A percentile compares a stretch with the other conserved stretches of the same genome.
These are phyloP conservation scores for Zapus hudsonius DNA, from an alignment of 2,113 vertebrate species.

Conservation along the genomic window DNA sequence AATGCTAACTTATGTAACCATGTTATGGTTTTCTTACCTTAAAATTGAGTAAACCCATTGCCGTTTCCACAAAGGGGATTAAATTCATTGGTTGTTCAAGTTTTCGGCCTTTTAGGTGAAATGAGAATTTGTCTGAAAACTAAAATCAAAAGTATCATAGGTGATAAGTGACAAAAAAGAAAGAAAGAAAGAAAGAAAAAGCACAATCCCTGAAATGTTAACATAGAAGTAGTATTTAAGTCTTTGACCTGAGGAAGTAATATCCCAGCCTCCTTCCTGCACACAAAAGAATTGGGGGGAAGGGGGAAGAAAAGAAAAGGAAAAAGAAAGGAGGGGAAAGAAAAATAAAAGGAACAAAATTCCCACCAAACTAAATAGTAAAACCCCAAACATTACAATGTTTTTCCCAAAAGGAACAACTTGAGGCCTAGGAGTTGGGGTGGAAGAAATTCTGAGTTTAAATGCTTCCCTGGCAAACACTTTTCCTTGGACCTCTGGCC, in stretches of 20 bases:
- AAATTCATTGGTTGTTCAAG: slow-evolving; percentile 95
- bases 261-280: slow-evolving; percentile 5
- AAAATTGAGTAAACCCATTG: slow-evolving; percentile 97
- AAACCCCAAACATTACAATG: slow-evolving; percentile 55
- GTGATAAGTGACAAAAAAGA: slow-evolving; percentile 52
- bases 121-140: slow-evolving; percentile 97
- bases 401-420: slow-evolving; percentile 9
- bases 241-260: slow-evolving; percentile 79
- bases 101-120: slow-evolving; percentile 92
- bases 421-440: slow-evolving; percentile 61
- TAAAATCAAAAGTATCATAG: slow-evolving; percentile 85
- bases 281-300: slow-evolving; percentile 22
- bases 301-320: neutral
- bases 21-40: slow-evolving; percentile 91
- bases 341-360: slow-evolving; percentile 57
- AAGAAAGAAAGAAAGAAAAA: neutral
- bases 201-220: slow-evolving; percentile 25
- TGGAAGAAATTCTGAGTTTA: slow-evolving; percentile 69
- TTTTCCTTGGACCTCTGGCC: slow-evolving; percentile 78
- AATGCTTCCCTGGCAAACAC: slow-evolving; percentile 67
- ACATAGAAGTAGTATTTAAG: slow-evolving; percentile 31
- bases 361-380: slow-evolving; percentile 23
- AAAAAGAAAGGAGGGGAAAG: neutral
- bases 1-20: slow-evolving; percentile 68
- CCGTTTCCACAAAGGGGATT: slow-evolving; percentile 99